These are phyloP conservation scores for Helicoverpa assulta DNA, from an alignment of 2,888 invertebrate genomes.

Conservation along the genomic window DNA sequence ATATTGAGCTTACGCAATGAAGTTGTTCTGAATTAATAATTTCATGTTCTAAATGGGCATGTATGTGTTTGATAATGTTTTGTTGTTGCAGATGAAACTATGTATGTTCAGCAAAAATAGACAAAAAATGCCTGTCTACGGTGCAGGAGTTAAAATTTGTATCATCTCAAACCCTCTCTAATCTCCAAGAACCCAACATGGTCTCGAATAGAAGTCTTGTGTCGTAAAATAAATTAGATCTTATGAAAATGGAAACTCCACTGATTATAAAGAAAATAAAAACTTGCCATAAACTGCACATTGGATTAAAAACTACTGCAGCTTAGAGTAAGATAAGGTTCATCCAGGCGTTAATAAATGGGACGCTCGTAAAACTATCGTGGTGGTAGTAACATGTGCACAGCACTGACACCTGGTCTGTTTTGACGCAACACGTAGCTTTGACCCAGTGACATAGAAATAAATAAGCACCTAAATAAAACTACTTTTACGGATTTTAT, in stretches of 20 bases:
- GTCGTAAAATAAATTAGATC: no score
- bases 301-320: conserved; percentile 6
- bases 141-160: no score
- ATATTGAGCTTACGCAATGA: conserved; percentile 60
- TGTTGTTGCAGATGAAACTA: conserved; percentile 1
- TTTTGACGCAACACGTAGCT: conserved; percentile 8
- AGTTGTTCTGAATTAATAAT: conserved; percentile 60
- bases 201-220: no score
- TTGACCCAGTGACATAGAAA: not conserved
- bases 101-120: no score
- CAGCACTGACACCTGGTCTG: conserved; percentile 3
- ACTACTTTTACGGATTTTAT: no score
- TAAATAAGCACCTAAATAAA: not conserved
- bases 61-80: not conserved
- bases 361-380: conserved; percentile 23
- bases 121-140: no score
- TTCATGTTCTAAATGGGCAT: conserved; percentile 19
- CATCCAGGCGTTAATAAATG: not conserved
- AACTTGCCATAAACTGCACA: not conserved
- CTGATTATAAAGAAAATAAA: not conserved
- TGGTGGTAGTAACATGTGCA: not conserved
- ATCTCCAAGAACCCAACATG: no score
- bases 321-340: conserved; percentile 7
- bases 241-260: not conserved
- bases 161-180: no score